phyloP scores from a whole-genome alignment of 2,113 vertebrate genomes.

The Heptranchias perlo region DNA sequence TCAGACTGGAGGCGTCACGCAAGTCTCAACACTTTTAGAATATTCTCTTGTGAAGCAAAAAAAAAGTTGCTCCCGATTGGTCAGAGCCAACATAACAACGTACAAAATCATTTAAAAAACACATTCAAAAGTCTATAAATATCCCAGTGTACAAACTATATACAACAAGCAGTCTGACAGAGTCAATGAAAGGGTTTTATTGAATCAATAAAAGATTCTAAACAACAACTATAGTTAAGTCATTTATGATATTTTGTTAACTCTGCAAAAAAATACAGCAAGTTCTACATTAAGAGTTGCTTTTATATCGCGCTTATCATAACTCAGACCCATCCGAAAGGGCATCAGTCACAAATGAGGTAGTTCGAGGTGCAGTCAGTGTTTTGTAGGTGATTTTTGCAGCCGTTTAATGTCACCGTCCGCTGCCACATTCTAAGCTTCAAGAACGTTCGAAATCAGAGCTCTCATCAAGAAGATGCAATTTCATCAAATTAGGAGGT shows the following conservation, averaged over 20 bases:
- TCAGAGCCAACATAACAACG: neutral
- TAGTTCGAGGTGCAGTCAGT: too few relatives aligned
- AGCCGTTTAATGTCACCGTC: neutral
- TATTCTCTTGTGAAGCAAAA: neutral
- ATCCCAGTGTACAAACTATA: neutral
- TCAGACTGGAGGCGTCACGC: neutral
- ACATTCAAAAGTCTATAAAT: neutral
- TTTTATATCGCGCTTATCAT: too few relatives aligned
- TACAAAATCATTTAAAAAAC: neutral
- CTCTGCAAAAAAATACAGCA: too few relatives aligned
- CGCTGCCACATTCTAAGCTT: neutral
- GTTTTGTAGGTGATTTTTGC: too few relatives aligned
- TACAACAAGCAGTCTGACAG: too few relatives aligned
- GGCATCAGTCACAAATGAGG: too few relatives aligned
- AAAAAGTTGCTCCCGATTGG: neutral
- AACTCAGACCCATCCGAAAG: too few relatives aligned
- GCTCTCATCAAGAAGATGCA: neutral
- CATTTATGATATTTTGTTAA: too few relatives aligned
- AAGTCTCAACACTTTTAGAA: constrained; percentile 26
- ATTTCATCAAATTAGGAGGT: neutral
- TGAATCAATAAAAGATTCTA: neutral
- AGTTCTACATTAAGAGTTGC: too few relatives aligned
- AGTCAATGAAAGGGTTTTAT: neutral
- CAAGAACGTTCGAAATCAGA: neutral
- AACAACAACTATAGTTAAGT: too few relatives aligned